Evolutionary conservation across 1,140 invertebrate species (phyloP), one percentile per base, ranked within the genome.

Genomic region (Brachionus manjavacas): DNA sequence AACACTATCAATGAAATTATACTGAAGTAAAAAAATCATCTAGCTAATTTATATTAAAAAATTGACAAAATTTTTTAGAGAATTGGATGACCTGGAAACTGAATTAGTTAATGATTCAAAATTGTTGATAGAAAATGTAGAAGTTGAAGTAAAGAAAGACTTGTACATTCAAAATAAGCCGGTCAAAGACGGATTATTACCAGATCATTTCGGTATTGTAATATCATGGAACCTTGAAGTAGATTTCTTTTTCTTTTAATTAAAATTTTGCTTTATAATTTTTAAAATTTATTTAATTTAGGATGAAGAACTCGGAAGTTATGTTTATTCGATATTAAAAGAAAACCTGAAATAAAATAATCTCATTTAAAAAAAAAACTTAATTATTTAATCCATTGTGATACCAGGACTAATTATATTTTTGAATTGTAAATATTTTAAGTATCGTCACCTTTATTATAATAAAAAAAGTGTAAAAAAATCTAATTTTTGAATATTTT

Each of bases 261-360:
- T 1, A 49, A 64, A n/a, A 46, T 25, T 8, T 12, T 25, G 8
- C 46, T 80, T 79, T n/a, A n/a, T n/a, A 20, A 46, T 16, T 43
- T 46, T 74, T 74, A 9, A 35, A 31, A 4, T 35, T 35, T 14
- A 6, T 3, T 14, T 14, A 46, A 46, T 14, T 23, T n/a, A 81
- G 64, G 79, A 81, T 46, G 79, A 81, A 81, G 79, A 81, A 16
- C 25, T 81, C 1, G 79, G 79, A 39, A 81, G 79, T 25, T 81
- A 81, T 68, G 7, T 81, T 8, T 46, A 64, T 64, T 81, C 79
- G 43, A 64, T 64, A 7, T 39, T 81, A 20, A 81, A 68, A 64
- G 79, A 81, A 23, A 60, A 81, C n/a, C 35, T 81, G 4, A 39
- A 72, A 39, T 72, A 14, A 72, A 72, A 23, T 52, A 4, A 52